Percentiles rank a stretch among this genome's conserved stretches.
Conservation (phyloP, 2,888 invertebrate species). For the Seladonia tumulorum region DNA sequence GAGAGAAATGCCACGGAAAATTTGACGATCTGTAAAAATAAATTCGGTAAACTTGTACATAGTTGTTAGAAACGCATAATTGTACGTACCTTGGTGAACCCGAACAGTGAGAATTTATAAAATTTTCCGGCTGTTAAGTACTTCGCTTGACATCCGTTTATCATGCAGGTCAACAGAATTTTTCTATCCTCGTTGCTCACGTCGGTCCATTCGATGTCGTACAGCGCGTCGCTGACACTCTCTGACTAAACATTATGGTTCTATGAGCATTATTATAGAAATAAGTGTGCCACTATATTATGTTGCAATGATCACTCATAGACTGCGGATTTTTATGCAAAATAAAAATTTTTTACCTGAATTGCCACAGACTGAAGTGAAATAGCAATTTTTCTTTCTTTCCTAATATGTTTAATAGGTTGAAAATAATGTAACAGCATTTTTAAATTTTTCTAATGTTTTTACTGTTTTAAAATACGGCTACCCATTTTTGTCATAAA, state of each 20-base stretch:
- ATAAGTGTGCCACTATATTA: too few species aligned
- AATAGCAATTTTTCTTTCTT: too few species aligned
- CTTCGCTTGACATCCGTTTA: not conserved
- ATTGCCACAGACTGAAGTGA: too few species aligned
- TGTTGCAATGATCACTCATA: too few species aligned
- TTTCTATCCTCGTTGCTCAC: not conserved
- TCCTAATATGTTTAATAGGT: too few species aligned
- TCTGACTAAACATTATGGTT: constrained; percentile 82
- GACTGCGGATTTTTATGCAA: too few species aligned
- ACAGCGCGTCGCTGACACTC: constrained; percentile 85
- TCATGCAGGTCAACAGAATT: not conserved
- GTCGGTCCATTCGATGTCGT: constrained; percentile 81
- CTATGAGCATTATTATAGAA: not conserved
- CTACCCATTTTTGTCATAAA: too few species aligned
- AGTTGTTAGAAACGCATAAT: not conserved
- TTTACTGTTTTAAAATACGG: too few species aligned
- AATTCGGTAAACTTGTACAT: not conserved
- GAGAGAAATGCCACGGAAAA: constrained; percentile 9
- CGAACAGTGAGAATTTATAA: constrained; percentile 16
- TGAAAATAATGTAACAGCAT: too few species aligned
- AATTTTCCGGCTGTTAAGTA: constrained; percentile 17
- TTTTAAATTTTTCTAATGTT: too few species aligned
- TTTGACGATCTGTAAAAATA: constrained; percentile 5
- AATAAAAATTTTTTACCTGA: too few species aligned
- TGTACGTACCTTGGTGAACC: constrained; percentile 1